These are phyloP conservation scores for Antedon bifida DNA, from an alignment of 35 echinoderm and acorn worm genomes.

Conservation along the genomic window DNA sequence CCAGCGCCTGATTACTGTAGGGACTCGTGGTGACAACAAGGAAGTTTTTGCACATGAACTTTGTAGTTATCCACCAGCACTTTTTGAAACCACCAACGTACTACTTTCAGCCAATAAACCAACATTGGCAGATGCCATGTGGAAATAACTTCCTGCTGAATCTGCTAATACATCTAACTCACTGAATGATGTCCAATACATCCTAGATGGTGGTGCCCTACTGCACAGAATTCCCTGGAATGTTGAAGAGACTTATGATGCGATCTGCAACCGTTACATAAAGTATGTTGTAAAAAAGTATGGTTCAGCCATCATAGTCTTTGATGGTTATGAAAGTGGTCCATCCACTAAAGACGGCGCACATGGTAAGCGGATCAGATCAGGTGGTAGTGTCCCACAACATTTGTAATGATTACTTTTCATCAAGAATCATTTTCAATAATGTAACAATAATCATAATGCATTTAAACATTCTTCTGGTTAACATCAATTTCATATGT, in stretches of 20 bases:
- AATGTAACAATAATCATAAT: too few species aligned
- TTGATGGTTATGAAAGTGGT: neutral
- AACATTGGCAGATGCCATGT: slow-evolving; percentile 7
- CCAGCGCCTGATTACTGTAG: slow-evolving; percentile 18
- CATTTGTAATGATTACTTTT: too few species aligned
- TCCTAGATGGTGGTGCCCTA: slow-evolving; percentile 11
- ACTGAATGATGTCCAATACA: neutral
- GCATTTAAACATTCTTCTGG: too few species aligned
- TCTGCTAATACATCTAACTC: too few species aligned
- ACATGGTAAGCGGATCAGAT: slow-evolving; percentile 21
- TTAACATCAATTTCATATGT: too few species aligned
- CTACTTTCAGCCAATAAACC: slow-evolving; percentile 11
- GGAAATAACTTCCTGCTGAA: too few species aligned
- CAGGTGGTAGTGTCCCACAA: too few species aligned
- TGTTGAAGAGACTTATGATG: slow-evolving; percentile 20
- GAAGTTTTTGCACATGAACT: neutral
- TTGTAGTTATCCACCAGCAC: too few species aligned
- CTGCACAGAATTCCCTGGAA: slow-evolving; percentile 26
- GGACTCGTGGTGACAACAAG: neutral
- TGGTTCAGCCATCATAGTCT: neutral
- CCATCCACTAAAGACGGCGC: slow-evolving; percentile 25
- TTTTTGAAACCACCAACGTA: slow-evolving; percentile 28
- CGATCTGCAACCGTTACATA: slow-evolving; percentile 20
- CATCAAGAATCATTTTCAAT: too few species aligned
- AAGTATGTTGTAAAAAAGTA: slow-evolving; percentile 8